Percentiles rank a stretch among this genome's conserved stretches.
Evolutionary conservation across 92 coral and sea anemone species (phyloP).

Genomic region (Montipora capitata): DNA sequence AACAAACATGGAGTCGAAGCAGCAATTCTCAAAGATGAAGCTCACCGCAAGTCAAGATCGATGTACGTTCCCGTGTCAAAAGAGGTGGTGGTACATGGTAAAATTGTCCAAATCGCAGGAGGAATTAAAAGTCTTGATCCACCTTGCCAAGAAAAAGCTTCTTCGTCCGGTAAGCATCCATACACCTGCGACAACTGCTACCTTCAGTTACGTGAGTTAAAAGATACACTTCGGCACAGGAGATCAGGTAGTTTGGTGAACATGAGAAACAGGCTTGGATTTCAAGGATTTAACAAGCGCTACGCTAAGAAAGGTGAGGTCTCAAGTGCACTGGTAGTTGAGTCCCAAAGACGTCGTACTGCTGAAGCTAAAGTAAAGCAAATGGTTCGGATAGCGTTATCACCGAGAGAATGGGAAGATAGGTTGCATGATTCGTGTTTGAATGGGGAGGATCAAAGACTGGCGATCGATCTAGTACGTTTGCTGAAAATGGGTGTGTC

Average conservation of each 20-base stretch:
- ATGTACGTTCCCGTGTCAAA: slow-evolving; percentile 29
- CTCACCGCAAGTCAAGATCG: no score
- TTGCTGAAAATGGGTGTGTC: slow-evolving; percentile 44
- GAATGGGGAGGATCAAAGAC: slow-evolving; percentile 51
- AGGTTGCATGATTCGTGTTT: slow-evolving; percentile 27
- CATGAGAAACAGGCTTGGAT: no score
- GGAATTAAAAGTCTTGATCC: slow-evolving; percentile 54
- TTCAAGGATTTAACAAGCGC: no score
- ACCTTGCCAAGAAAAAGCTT: slow-evolving; percentile 40
- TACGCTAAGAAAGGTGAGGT: no score
- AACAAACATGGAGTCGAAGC: slow-evolving; percentile 12
- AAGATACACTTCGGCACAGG: no score
- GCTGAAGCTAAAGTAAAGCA: slow-evolving; percentile 28
- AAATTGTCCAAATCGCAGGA: background rate
- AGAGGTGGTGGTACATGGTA: slow-evolving; percentile 31
- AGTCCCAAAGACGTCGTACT: background rate
- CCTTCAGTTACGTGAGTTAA: slow-evolving; percentile 40
- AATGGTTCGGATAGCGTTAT: slow-evolving; percentile 22
- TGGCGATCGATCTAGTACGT: slow-evolving; percentile 43
- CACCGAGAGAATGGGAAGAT: slow-evolving; percentile 66
- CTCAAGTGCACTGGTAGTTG: slow-evolving; percentile 33
- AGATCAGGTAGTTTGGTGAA: no score
- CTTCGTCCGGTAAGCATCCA: slow-evolving; percentile 39
- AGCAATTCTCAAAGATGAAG: no score
- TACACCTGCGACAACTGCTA: slow-evolving; percentile 60